These are phyloP conservation scores for Myrmecophaga tridactyla DNA, from an alignment of 2,113 vertebrate species.

Conservation along the genomic window DNA sequence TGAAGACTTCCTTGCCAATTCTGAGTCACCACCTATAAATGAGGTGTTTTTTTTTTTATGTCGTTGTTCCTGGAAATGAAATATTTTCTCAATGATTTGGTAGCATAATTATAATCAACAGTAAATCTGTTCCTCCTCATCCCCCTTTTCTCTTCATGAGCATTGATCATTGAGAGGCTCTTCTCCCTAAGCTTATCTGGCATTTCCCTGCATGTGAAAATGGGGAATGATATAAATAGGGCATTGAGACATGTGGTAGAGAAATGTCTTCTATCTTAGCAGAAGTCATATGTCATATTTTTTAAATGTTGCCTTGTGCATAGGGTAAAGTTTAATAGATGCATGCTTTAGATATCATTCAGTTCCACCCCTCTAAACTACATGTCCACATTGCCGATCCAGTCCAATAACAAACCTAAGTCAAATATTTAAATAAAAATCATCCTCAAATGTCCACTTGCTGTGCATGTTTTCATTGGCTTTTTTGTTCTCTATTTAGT, in stretches of 20 bases:
- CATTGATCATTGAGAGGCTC: neutral
- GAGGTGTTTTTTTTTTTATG: neutral
- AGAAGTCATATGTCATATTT: neutral
- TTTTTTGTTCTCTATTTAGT: conserved; percentile 15
- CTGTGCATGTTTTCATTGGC: neutral
- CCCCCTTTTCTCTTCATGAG: neutral
- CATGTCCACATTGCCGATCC: neutral
- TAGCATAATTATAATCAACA: neutral
- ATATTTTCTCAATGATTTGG: conserved; percentile 35
- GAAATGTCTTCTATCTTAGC: neutral
- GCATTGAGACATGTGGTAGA: neutral
- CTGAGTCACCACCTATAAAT: neutral
- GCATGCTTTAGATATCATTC: neutral
- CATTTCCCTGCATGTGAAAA: neutral
- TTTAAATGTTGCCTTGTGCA: neutral
- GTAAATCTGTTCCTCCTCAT: conserved; percentile 8
- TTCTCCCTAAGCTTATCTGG: neutral
- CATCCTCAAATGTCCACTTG: neutral
- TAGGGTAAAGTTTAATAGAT: neutral
- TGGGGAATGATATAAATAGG: neutral
- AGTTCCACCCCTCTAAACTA: neutral
- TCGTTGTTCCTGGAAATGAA: conserved; percentile 50
- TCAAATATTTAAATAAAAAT: conserved; percentile 15
- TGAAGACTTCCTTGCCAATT: neutral
- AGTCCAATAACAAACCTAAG: neutral